Conservation (phyloP, 2,113 vertebrate species). For the Oncorhynchus masou region DNA sequence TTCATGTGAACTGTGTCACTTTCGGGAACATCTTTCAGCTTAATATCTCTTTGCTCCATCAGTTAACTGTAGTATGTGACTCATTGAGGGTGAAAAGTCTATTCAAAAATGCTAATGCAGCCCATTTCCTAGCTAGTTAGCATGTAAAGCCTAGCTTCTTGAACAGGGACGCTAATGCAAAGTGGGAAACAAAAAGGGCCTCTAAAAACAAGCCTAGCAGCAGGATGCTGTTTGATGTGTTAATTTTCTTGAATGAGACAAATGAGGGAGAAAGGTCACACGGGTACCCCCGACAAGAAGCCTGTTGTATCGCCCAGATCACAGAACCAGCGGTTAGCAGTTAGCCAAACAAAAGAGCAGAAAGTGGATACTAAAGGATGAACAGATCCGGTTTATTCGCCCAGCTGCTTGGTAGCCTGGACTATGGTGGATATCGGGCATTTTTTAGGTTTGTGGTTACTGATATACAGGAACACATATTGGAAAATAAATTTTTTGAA, state of each 20-base stretch:
- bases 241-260: conserved; percentile 51
- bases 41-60: background rate
- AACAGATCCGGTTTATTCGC: background rate
- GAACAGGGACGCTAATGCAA: conserved; percentile 28
- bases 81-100: conserved; percentile 13
- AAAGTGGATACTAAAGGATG: conserved; percentile 18
- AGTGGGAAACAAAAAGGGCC: conserved; percentile 34
- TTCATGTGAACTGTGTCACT: too few species aligned
- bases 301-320: conserved; percentile 25
- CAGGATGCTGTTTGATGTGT: conserved; percentile 53
- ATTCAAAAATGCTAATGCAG: background rate
- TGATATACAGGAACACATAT: too few species aligned
- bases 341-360: conserved; percentile 41
- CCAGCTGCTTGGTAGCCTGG: background rate
- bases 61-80: background rate
- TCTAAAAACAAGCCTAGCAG: conserved; percentile 46
- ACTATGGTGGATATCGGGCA: background rate
- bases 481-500: too few species aligned
- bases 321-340: conserved; percentile 46
- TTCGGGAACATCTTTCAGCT: too few species aligned
- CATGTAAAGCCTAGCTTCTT: background rate
- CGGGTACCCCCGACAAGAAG: conserved; percentile 5
- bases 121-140: background rate
- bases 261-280: conserved; percentile 38
- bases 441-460: background rate